phyloP scores from a whole-genome alignment of 2,888 invertebrate species.

The Branchinecta sandiegonensis region DNA sequence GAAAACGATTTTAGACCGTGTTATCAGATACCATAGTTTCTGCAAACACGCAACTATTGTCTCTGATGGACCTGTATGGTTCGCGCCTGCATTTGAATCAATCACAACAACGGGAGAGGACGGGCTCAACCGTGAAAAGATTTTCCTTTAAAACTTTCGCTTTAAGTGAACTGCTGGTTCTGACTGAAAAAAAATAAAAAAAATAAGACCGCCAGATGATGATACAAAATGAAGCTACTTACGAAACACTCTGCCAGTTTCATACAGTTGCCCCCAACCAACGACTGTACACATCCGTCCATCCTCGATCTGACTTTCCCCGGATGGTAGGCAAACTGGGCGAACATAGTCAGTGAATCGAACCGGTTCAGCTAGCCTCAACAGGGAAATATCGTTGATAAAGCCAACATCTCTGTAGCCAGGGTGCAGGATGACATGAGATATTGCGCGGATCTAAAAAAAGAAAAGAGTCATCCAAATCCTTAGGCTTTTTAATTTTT shows the following conservation, averaged over 20 bases:
- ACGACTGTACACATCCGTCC: slow-evolving; percentile 58
- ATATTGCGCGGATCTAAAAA: slow-evolving; percentile 41
- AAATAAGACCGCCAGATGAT: too few species aligned
- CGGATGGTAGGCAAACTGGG: slow-evolving; percentile 50
- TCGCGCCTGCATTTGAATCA: too few species aligned
- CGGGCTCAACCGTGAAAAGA: too few species aligned
- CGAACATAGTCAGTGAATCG: slow-evolving; percentile 46
- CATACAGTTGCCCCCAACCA: slow-evolving; percentile 66
- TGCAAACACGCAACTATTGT: too few species aligned
- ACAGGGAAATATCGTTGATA: slow-evolving; percentile 58
- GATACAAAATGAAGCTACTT: slow-evolving; percentile 34
- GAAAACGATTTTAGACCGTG: too few species aligned
- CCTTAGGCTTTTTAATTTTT: too few species aligned
- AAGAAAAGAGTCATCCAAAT: not conserved
- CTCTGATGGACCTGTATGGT: too few species aligned
- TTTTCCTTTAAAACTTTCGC: too few species aligned
- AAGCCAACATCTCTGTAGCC: slow-evolving; percentile 58
- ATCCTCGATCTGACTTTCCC: slow-evolving; percentile 40
- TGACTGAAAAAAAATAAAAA: slow-evolving; percentile 21
- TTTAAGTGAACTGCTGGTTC: too few species aligned
- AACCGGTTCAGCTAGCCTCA: slow-evolving; percentile 46
- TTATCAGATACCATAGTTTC: too few species aligned
- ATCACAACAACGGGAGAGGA: too few species aligned
- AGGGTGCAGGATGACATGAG: slow-evolving; percentile 52
- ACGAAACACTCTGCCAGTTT: slow-evolving; percentile 65